A percentile compares a stretch with the other conserved stretches of the same genome.
Evolutionary conservation across 2,113 vertebrate genomes (phyloP).

Genomic region (Rhynchopsitta pachyrhyncha): DNA sequence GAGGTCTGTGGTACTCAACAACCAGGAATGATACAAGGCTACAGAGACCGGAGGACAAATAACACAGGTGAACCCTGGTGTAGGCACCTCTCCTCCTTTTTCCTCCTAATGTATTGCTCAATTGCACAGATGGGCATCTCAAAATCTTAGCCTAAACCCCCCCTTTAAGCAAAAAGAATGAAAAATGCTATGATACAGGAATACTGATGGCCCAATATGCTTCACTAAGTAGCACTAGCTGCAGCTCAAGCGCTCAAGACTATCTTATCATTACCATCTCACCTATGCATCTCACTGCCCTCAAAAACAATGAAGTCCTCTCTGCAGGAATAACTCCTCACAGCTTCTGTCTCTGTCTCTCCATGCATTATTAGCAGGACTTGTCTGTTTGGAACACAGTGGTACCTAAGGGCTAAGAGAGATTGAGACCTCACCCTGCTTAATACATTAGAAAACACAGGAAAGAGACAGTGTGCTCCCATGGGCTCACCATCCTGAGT

Average conservation of each 20-base stretch:
- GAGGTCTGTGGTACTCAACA: not conserved
- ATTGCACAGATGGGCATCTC: accelerated
- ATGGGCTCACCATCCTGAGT: accelerated
- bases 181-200: not conserved
- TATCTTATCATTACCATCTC: accelerated
- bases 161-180: not conserved
- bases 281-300: not conserved
- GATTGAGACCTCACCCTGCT: accelerated
- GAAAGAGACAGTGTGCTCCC: not conserved
- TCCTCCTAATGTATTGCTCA: not conserved
- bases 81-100: not conserved
- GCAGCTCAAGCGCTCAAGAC: not conserved
- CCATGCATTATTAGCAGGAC: not conserved
- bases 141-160: not conserved
- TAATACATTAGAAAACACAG: accelerated
- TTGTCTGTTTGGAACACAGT: not conserved
- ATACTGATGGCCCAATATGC: accelerated
- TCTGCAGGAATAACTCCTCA: not conserved
- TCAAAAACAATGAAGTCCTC: not conserved
- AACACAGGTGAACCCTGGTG: not conserved
- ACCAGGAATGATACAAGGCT: accelerated
- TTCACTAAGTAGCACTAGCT: not conserved
- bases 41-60: too few species aligned
- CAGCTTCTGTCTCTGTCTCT: not conserved
- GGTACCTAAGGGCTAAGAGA: not conserved